A percentile compares a stretch with the other conserved stretches of the same genome.
Conservation (phyloP, 1,140 invertebrate genomes). For the Harpegnathos saltator region DNA sequence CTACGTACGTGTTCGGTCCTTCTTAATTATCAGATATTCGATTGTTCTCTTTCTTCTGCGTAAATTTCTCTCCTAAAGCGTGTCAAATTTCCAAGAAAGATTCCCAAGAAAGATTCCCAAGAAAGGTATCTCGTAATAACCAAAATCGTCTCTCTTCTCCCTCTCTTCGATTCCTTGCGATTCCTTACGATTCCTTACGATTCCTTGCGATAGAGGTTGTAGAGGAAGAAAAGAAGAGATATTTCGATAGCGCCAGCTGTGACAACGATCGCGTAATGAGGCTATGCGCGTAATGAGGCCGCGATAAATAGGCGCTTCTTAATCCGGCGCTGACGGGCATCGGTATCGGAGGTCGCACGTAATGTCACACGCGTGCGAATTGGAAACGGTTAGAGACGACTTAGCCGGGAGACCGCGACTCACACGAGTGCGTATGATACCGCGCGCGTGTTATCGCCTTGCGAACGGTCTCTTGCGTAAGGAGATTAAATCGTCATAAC, state of each 20-base stretch:
- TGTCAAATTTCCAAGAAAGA: too few species aligned
- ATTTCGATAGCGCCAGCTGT: not conserved
- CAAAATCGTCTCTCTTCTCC: too few species aligned
- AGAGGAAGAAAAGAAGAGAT: too few species aligned
- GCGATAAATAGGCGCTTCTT: not conserved
- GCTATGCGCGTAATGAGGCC: too few species aligned
- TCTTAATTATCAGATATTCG: too few species aligned
- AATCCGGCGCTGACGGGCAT: not conserved
- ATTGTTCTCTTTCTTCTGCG: too few species aligned
- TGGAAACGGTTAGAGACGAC: slow-evolving; percentile 50
- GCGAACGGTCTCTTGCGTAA: slow-evolving; percentile 35
- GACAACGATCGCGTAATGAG: not conserved
- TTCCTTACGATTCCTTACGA: too few species aligned
- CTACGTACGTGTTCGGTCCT: not conserved
- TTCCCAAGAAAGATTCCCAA: too few species aligned
- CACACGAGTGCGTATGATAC: slow-evolving; percentile 6
- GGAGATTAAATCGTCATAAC: slow-evolving; percentile 24
- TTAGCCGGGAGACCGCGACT: not conserved
- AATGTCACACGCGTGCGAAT: not conserved
- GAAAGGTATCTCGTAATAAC: too few species aligned
- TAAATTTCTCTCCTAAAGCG: too few species aligned
- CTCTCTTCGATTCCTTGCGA: too few species aligned
- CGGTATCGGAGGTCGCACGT: not conserved
- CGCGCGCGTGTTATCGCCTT: slow-evolving; percentile 40
- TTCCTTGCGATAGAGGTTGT: too few species aligned